Conservation (phyloP, 2,888 invertebrate genomes). For the Endotricha flammealis region DNA sequence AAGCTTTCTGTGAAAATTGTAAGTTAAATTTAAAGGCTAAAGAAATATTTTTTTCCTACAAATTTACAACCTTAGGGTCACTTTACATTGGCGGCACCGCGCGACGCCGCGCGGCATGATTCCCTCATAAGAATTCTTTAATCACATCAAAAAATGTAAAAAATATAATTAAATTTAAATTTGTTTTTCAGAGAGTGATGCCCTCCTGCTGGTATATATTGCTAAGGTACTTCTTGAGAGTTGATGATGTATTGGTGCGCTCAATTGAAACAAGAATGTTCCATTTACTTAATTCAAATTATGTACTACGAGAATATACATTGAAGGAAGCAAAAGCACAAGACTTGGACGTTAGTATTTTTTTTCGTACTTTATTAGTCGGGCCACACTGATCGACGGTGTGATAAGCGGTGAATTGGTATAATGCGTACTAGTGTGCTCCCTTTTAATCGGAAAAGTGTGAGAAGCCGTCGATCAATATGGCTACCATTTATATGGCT, state of each 20-base stretch:
- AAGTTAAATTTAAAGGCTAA: no score
- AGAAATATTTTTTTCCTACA: no score
- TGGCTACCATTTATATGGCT: no score
- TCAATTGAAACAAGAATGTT: conserved; percentile 93
- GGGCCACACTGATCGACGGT: no score
- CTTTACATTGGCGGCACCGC: no score
- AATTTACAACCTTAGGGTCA: no score
- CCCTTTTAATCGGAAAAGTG: no score
- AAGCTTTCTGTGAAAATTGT: conserved; percentile 95
- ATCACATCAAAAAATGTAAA: conserved; percentile 1
- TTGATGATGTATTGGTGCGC: conserved; percentile 94
- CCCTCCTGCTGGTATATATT: conserved; percentile 94
- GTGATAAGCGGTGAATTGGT: no score
- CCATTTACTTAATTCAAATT: conserved; percentile 86
- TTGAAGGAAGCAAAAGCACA: conserved; percentile 85
- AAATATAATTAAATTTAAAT: not conserved
- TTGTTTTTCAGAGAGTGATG: conserved; percentile 91
- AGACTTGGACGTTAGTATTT: conserved; percentile 79
- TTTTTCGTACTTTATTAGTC: conserved; percentile 3
- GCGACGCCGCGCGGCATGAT: no score
- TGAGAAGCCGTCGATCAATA: no score
- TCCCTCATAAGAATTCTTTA: conserved; percentile 14
- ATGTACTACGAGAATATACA: conserved; percentile 89
- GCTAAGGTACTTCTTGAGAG: conserved; percentile 93
- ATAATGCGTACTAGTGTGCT: no score